Conservation (phyloP, 2,797 vertebrate species). For the Apogon talboti region DNA sequence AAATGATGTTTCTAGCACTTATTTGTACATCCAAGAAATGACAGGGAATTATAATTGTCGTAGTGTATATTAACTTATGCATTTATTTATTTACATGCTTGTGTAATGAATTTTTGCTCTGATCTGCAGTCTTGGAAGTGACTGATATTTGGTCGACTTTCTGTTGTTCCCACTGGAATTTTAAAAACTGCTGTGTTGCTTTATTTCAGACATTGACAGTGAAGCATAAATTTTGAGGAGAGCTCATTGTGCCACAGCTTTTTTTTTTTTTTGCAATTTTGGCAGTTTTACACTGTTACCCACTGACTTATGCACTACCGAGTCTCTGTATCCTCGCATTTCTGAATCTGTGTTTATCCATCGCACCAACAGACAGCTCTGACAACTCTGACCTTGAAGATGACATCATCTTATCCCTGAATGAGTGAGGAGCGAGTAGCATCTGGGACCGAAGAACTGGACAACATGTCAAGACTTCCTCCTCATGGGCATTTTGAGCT, state of each 20-base stretch:
- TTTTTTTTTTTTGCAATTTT: slow-evolving; percentile 32
- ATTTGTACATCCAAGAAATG: too few relatives aligned
- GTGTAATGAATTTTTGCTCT: neutral
- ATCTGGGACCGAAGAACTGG: slow-evolving; percentile 29
- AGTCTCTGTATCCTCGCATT: slow-evolving; percentile 26
- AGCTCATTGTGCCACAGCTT: slow-evolving; percentile 15
- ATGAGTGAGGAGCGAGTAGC: slow-evolving; percentile 70
- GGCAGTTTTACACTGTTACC: slow-evolving; percentile 27
- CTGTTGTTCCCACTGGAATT: slow-evolving; percentile 22
- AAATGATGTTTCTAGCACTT: too few relatives aligned
- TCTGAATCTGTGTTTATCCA: slow-evolving; percentile 46
- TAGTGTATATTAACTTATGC: neutral
- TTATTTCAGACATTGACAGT: slow-evolving; percentile 18
- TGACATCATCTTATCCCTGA: slow-evolving; percentile 96
- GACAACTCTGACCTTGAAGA: slow-evolving; percentile 98
- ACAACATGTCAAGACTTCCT: slow-evolving; percentile 51
- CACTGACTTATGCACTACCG: slow-evolving; percentile 38
- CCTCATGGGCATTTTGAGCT: slow-evolving; percentile 49
- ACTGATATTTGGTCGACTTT: slow-evolving; percentile 23
- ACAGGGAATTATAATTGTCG: neutral
- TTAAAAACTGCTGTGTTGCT: slow-evolving; percentile 38
- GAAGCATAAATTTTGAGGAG: slow-evolving; percentile 8
- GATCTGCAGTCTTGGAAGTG: slow-evolving; percentile 9
- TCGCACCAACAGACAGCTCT: slow-evolving; percentile 90
- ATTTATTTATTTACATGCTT: neutral